Conservation (phyloP, 2,113 vertebrate genomes). For the Cyanistes caeruleus region DNA sequence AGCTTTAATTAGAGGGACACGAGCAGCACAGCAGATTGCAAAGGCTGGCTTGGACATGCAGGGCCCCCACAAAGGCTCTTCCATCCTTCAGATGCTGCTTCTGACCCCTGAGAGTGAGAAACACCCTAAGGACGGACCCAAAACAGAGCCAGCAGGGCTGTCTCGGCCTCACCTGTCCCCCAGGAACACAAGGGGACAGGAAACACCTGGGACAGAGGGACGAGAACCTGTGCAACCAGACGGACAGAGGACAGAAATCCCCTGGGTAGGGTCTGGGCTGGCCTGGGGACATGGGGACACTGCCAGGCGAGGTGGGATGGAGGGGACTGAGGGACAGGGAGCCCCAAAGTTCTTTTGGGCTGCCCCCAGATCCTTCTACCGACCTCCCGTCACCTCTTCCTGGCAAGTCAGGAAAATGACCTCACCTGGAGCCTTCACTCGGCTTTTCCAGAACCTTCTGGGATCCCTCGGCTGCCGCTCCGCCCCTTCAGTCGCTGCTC, state of each 20-base stretch:
- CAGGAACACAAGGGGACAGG: not conserved
- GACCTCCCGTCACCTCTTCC: too few relatives aligned
- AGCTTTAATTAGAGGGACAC: not conserved
- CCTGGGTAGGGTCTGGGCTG: not conserved
- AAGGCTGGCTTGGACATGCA: not conserved
- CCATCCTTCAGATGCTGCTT: not conserved
- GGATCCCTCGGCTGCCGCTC: accelerated
- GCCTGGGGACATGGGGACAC: not conserved
- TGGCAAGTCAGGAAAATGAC: accelerated
- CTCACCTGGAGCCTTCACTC: accelerated
- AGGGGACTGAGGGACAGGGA: not conserved
- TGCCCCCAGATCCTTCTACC: too few relatives aligned
- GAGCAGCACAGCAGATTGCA: not conserved
- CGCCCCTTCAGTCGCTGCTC: too few relatives aligned
- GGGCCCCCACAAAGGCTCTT: not conserved
- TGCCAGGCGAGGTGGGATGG: accelerated
- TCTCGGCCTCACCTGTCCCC: not conserved
- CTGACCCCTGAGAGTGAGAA: not conserved
- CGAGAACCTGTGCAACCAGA: not conserved
- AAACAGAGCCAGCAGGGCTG: not conserved
- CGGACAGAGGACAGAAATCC: accelerated
- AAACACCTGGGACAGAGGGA: not conserved
- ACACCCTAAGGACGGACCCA: too few relatives aligned
- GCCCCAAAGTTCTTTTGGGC: not conserved
- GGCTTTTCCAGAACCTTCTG: not conserved